Conservation (phyloP, 2,888 invertebrate genomes). For the Auanema freiburgensis region DNA sequence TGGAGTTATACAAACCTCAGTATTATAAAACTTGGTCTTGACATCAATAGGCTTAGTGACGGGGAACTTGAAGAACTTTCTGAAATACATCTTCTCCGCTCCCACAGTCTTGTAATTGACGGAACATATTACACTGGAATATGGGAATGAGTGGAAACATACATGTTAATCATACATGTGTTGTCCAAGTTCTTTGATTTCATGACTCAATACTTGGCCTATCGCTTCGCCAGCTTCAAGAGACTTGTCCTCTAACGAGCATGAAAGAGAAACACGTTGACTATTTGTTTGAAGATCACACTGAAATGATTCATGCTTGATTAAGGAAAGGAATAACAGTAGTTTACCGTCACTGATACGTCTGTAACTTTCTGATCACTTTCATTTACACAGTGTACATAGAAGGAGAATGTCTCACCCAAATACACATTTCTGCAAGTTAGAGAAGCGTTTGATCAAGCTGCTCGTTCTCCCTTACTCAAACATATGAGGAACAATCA, state of each 20-base stretch:
- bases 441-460: neutral
- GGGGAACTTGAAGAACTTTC: constrained; percentile 94
- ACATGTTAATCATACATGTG: constrained; percentile 77
- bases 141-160: neutral
- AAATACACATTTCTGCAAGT: constrained; percentile 84
- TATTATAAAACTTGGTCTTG: constrained; percentile 93
- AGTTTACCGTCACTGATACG: constrained; percentile 77
- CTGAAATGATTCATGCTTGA: constrained; percentile 65
- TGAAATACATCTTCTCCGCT: constrained; percentile 78
- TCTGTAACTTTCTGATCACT: constrained; percentile 81
- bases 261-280: constrained; percentile 80
- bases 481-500: no score
- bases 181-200: constrained; percentile 97
- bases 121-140: constrained; percentile 84
- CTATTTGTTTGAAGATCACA: constrained; percentile 90
- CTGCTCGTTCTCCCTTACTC: no score
- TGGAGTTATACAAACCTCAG: constrained; percentile 71
- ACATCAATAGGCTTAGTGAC: constrained; percentile 96
- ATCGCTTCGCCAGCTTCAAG: constrained; percentile 80
- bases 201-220: constrained; percentile 94
- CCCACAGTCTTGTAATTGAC: constrained; percentile 82
- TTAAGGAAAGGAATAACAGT: constrained; percentile 11
- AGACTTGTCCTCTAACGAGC: constrained; percentile 65
- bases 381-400: constrained; percentile 94
- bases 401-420: constrained; percentile 96